These are phyloP conservation scores for Leptopilina clavipes DNA, from an alignment of 1,140 invertebrate genomes.

Conservation along the genomic window DNA sequence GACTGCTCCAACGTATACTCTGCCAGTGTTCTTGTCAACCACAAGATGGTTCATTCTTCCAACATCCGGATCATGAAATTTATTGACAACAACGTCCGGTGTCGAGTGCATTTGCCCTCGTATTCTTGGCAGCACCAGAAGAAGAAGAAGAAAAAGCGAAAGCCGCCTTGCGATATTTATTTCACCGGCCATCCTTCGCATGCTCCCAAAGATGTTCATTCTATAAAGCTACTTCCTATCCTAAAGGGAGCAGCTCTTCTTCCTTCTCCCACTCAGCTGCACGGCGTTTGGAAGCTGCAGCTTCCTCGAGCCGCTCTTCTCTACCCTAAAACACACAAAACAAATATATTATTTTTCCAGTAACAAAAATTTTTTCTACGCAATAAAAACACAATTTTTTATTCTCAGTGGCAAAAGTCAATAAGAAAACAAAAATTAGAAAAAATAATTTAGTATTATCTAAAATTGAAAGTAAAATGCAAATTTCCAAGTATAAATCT, in stretches of 20 bases:
- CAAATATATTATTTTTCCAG: background rate
- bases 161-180: constrained; percentile 50
- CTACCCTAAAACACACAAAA: constrained; percentile 44
- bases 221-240: constrained; percentile 63
- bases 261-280: constrained; percentile 44
- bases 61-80: constrained; percentile 78
- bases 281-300: constrained; percentile 45
- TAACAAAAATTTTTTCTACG: background rate
- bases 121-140: constrained; percentile 67
- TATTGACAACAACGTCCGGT: constrained; percentile 79
- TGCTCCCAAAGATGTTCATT: constrained; percentile 60
- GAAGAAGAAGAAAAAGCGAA: constrained; percentile 50
- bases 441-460: too few relatives aligned
- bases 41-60: constrained; percentile 89
- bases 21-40: constrained; percentile 92
- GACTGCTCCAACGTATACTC: constrained; percentile 94
- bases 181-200: constrained; percentile 56
- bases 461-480: too few relatives aligned
- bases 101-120: constrained; percentile 69
- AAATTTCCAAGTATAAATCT: too few relatives aligned
- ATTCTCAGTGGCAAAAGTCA: too few relatives aligned
- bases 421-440: too few relatives aligned
- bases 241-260: constrained; percentile 49
- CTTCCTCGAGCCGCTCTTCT: constrained; percentile 55
- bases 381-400: too few relatives aligned